Base-by-base conservation (phyloP, 1,140 invertebrate species). In the Euwallacea similis region DNA sequence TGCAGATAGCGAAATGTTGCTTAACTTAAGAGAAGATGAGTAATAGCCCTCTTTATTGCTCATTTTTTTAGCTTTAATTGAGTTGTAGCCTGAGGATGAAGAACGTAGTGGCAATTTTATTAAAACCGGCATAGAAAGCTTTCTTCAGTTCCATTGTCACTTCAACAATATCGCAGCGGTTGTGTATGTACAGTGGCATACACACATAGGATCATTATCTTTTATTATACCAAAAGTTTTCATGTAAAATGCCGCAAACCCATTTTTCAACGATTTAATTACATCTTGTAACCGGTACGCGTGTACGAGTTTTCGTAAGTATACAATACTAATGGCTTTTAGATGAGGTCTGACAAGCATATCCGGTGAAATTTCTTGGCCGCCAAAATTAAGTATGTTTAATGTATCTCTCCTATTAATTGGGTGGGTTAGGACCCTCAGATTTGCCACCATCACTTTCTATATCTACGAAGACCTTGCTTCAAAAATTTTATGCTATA, bases 291-390 rank as follows among this genome's bases (percentile, higher is more conserved):
- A 62, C 59, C 16, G 50, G 58, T 61, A 42, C 46, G 43, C 67
- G 67, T 62, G 67, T 62, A 62, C 54, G 16, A 44, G 21, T 69
- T 69, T 69, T 61, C 11, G 21, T 61, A 69, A 11, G 7, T 54
- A 62, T 43, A 61, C 58, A 69, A 62, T 62, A 42, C 59, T 69
- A 69, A 69, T 69, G 67, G 33, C 9, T 69, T 69, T 69, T 62
- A 61, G 47, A 69, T 69, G 67, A 55, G 16, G 67, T 55, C 58
- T 69, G 67, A 69, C 67, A 69, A 62, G 58, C 67, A 62, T 69
- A 69, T 69, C 67, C 67, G 67, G 67, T 69, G 67, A 69, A 69
- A 69, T 68, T 68, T 68, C 58, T 44, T 59, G 54, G 53, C 56
- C 56, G 54, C 64, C 64, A 68, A 68, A 68, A 68, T 68, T 68